Evolutionary conservation across 2,888 invertebrate species (phyloP).

Genomic region (Parnassius smintheus): DNA sequence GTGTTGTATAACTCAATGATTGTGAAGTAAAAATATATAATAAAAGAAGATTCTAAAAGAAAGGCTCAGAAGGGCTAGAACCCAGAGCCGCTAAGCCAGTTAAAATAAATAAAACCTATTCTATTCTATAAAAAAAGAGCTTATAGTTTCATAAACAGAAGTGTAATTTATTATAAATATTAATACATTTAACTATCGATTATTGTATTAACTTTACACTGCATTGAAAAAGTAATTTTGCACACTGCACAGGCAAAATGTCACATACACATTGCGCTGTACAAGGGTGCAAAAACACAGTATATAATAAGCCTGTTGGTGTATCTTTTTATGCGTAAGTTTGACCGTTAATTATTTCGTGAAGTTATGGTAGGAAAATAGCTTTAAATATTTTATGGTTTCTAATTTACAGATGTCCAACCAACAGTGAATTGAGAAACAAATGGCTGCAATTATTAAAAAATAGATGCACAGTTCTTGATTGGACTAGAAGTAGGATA

Average conservation of each 20-base stretch:
- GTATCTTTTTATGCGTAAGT: conserved; percentile 62
- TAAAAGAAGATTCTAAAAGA: too few species aligned
- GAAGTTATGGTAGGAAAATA: conserved; percentile 5
- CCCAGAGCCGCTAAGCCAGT: too few species aligned
- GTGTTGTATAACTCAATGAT: too few species aligned
- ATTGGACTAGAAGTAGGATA: conserved; percentile 63
- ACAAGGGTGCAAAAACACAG: conserved; percentile 57
- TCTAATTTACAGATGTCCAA: conserved; percentile 54
- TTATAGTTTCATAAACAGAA: too few species aligned
- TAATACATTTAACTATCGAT: too few species aligned
- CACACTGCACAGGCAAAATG: conserved; percentile 36
- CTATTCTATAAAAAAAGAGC: too few species aligned
- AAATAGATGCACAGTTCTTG: conserved; percentile 56
- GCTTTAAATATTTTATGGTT: conserved; percentile 2
- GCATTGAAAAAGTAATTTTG: too few species aligned
- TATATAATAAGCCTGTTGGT: conserved; percentile 56
- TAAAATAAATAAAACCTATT: too few species aligned
- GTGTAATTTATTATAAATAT: too few species aligned
- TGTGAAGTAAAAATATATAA: too few species aligned
- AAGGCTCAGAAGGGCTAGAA: too few species aligned
- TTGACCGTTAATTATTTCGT: not conserved
- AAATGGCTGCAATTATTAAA: conserved; percentile 62
- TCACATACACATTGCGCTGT: conserved; percentile 55
- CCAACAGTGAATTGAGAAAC: conserved; percentile 54
- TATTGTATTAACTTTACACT: too few species aligned